Evolutionary conservation across 2,888 invertebrate genomes (phyloP).

Genomic region (Furcula furcula): DNA sequence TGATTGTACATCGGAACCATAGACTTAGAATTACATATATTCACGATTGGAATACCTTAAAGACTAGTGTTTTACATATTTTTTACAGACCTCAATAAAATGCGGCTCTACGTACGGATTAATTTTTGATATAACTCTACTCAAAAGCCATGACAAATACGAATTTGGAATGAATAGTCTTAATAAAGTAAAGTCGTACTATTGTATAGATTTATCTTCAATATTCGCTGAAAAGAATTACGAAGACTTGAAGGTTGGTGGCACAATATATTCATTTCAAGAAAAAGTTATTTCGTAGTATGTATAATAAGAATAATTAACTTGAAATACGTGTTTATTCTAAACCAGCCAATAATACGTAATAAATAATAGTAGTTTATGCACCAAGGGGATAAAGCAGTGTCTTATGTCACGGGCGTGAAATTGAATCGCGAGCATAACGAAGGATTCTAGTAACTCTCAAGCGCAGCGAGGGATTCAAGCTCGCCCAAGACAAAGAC

Average conservation of each 20-base stretch:
- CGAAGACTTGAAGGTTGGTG: conserved; percentile 32
- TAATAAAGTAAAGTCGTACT: conserved; percentile 23
- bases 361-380: too few relatives aligned
- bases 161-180: conserved; percentile 34
- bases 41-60: too few relatives aligned
- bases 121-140: conserved; percentile 32
- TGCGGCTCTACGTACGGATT: conserved; percentile 28
- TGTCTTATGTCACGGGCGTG: too few relatives aligned
- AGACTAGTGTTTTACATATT: background rate
- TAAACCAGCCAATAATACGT: too few relatives aligned
- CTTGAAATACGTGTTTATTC: too few relatives aligned
- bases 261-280: background rate
- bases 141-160: conserved; percentile 31
- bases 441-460: too few relatives aligned
- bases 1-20: background rate
- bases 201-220: conserved; percentile 32
- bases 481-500: too few relatives aligned
- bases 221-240: conserved; percentile 28
- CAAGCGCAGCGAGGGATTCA: too few relatives aligned
- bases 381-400: too few relatives aligned
- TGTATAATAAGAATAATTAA: too few relatives aligned
- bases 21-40: background rate
- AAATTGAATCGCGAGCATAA: too few relatives aligned
- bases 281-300: background rate
- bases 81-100: conserved; percentile 23